Evolutionary conservation across 2,797 vertebrate genomes (phyloP).

Genomic region (Rhynchonycteris naso): DNA sequence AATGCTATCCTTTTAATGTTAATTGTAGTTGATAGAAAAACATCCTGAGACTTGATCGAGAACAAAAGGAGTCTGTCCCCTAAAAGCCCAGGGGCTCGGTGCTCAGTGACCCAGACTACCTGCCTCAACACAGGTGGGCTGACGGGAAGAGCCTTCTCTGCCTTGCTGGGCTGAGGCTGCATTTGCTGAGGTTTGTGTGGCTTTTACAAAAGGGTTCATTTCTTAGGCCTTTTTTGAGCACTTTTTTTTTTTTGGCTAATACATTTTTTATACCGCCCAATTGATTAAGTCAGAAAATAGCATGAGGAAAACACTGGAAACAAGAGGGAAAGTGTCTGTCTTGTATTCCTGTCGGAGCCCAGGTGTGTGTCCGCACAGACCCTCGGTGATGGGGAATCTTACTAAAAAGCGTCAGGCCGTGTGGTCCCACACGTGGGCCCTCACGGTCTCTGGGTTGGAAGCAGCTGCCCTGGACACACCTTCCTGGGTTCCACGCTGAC

Average conservation of each 20-base stretch:
- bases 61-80: neutral
- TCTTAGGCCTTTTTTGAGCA: neutral
- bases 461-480: neutral
- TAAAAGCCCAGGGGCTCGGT: rapidly evolving
- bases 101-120: rapidly evolving
- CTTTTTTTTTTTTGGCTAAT: neutral
- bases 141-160: neutral
- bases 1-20: too few relatives aligned
- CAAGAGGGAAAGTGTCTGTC: too few relatives aligned
- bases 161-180: too few relatives aligned
- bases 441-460: rapidly evolving
- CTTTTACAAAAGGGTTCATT: neutral
- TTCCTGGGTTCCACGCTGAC: too few relatives aligned
- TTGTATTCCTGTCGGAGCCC: neutral
- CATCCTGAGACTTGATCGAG: neutral
- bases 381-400: rapidly evolving
- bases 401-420: neutral
- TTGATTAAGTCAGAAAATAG: neutral
- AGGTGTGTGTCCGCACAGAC: neutral
- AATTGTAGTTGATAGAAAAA: neutral
- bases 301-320: neutral
- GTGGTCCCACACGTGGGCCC: rapidly evolving
- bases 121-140: rapidly evolving
- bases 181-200: neutral
- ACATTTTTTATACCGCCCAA: neutral